phyloP scores from a whole-genome alignment of 2,113 vertebrate species.

The Mustela lutreola region DNA sequence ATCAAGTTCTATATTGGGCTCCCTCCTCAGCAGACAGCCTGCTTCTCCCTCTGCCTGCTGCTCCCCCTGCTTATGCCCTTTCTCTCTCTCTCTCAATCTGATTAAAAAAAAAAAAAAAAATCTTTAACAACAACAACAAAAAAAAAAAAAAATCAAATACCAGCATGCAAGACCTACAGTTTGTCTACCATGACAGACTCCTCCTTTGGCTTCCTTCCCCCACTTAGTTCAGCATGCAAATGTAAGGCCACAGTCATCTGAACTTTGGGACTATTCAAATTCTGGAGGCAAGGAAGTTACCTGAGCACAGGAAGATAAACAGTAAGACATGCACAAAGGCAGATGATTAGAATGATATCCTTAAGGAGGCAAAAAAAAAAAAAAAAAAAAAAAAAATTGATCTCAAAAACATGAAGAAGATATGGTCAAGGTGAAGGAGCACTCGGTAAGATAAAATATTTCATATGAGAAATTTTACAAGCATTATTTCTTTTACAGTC shows the following conservation, averaged over 20 bases:
- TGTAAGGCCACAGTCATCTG: neutral
- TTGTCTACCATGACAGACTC: neutral
- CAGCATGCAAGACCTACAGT: neutral
- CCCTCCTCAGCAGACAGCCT: too few relatives aligned
- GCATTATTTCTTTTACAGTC: slow-evolving; percentile 12
- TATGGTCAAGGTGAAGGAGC: neutral
- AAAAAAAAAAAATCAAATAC: neutral
- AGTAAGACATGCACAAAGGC: neutral
- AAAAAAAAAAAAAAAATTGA: neutral
- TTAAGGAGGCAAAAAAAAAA: neutral
- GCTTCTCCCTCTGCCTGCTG: too few relatives aligned
- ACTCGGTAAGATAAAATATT: neutral
- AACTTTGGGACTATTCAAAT: slow-evolving; percentile 1
- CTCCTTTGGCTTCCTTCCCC: neutral
- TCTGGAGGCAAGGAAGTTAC: slow-evolving; percentile 26
- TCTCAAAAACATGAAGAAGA: slow-evolving; percentile 53
- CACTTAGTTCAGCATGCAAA: neutral
- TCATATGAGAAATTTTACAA: slow-evolving; percentile 25
- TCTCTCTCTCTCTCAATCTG: too few relatives aligned
- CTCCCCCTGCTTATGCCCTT: too few relatives aligned
- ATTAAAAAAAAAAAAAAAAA: neutral
- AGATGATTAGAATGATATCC: neutral
- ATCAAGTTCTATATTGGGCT: too few relatives aligned
- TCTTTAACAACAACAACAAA: neutral
- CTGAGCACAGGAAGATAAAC: slow-evolving; percentile 23